Base-by-base conservation (phyloP, 1,140 invertebrate species). In the Papilio helenus region DNA sequence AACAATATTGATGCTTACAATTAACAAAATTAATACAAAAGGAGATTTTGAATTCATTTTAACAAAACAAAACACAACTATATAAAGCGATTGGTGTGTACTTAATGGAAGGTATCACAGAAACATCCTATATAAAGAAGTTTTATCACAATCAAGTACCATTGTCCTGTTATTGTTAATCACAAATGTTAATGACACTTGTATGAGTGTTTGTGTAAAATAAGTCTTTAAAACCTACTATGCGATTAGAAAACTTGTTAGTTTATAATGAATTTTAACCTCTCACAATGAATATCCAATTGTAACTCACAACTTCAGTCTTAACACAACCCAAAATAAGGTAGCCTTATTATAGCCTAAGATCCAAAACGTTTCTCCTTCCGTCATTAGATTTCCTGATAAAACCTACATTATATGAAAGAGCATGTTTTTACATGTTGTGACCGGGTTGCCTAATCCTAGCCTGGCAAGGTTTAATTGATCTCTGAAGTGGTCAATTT, bases 131-230 rank as follows among this genome's bases (percentile, higher is more conserved):
- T 77, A 42, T 77, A 77, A 77, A 77, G 76, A 23, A n/a, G 23
- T 44, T 20, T 77, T 77, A 77, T 77, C 76, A 34, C 61, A 73
- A 73, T 65, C 55, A 46, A 77, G 76, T 42, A 39, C 51, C 39
- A 77, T 61, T 18, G 76, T 77, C 8, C 76, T 61, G 26, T 77
- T 51, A 51, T 18, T 20, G 76, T 65, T 77, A 61, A n/a, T 77
- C 44, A 34, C 49, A 76, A 76, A 42, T 44, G 76, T 42, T 65
- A 61, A 61, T 61, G 51, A 77, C 76, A 65, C 55, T 44, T 39
- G 51, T 76, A 72, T 26, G 58, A 61, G 58, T 61, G 58, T 61
- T 10, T 23, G 58, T 61, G 12, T 61, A 23, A 23, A 61, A 61
- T 12, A 61, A 61, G 58, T 26, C 2, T 20, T 61, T 61, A 58